Percentiles rank a stretch among this genome's conserved stretches.
Conservation (phyloP, 1,140 invertebrate species). For the Philaenus spumarius region DNA sequence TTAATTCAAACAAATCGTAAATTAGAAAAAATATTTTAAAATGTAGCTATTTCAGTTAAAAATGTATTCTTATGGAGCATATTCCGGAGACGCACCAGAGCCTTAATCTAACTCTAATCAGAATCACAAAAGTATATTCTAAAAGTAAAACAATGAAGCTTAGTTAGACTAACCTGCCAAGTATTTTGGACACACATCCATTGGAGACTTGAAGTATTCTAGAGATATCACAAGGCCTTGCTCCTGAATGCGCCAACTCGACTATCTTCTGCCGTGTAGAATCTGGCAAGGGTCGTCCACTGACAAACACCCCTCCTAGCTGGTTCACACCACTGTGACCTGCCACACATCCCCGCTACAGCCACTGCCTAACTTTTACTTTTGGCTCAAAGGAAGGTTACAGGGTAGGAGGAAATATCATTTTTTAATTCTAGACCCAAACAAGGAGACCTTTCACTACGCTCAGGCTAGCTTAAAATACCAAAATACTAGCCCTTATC, state of each 20-base stretch:
- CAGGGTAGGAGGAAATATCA: too few relatives aligned
- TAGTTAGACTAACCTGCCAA: slow-evolving; percentile 59
- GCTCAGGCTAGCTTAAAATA: too few relatives aligned
- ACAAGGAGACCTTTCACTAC: too few relatives aligned
- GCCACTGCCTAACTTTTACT: too few relatives aligned
- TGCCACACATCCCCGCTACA: slow-evolving; percentile 36
- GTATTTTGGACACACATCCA: slow-evolving; percentile 82
- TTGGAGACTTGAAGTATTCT: slow-evolving; percentile 88
- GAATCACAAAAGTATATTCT: slow-evolving; percentile 1
- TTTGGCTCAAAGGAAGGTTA: too few relatives aligned
- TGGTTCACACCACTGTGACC: slow-evolving; percentile 97
- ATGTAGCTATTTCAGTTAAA: background rate
- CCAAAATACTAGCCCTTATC: too few relatives aligned
- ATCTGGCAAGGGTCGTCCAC: slow-evolving; percentile 92
- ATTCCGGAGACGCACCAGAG: background rate
- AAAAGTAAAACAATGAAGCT: too few relatives aligned
- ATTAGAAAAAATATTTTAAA: too few relatives aligned
- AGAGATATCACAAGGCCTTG: slow-evolving; percentile 91
- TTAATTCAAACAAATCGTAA: too few relatives aligned
- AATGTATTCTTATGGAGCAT: background rate
- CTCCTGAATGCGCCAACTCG: slow-evolving; percentile 88
- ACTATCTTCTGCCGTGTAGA: slow-evolving; percentile 93
- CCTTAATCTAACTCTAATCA: too few relatives aligned
- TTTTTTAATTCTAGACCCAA: too few relatives aligned
- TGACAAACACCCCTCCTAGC: slow-evolving; percentile 96